Evolutionary conservation across 2,888 invertebrate species (phyloP).

Genomic region (Parelbella ahira): DNA sequence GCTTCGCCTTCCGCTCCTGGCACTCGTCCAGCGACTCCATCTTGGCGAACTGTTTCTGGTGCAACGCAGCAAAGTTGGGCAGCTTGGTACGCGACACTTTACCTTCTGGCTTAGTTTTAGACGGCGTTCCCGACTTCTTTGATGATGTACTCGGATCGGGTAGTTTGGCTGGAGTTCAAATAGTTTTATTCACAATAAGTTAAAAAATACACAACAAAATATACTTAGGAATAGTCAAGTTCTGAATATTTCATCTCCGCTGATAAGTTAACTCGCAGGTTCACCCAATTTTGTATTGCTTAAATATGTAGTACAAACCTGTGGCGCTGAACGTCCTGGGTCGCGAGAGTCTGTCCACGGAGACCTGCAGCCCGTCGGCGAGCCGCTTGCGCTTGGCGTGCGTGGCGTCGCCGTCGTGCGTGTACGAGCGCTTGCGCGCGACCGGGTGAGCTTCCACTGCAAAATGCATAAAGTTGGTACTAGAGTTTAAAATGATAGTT

Average conservation of each 20-base stretch:
- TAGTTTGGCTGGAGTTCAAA: constrained; percentile 45
- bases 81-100: constrained; percentile 71
- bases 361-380: constrained; percentile 45
- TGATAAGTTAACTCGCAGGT: too few relatives aligned
- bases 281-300: too few relatives aligned
- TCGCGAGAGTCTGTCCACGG: constrained; percentile 51
- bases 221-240: too few relatives aligned
- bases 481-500: too few relatives aligned
- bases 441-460: constrained; percentile 34
- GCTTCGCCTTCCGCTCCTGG: constrained; percentile 63
- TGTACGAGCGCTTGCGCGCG: constrained; percentile 63
- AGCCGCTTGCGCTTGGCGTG: constrained; percentile 53
- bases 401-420: constrained; percentile 42
- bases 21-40: constrained; percentile 86
- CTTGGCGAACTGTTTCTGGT: constrained; percentile 82
- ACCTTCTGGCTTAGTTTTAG: constrained; percentile 35
- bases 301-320: constrained; percentile 44
- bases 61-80: constrained; percentile 86
- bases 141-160: constrained; percentile 33
- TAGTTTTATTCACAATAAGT: too few relatives aligned
- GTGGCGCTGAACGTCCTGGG: constrained; percentile 49
- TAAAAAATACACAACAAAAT: too few relatives aligned
- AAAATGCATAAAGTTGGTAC: constrained; percentile 17
- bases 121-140: constrained; percentile 31
- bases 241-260: too few relatives aligned